These are phyloP conservation scores for Caenorhabditis sp. DNA, from an alignment of 2,888 invertebrate genomes.

Conservation along the genomic window DNA sequence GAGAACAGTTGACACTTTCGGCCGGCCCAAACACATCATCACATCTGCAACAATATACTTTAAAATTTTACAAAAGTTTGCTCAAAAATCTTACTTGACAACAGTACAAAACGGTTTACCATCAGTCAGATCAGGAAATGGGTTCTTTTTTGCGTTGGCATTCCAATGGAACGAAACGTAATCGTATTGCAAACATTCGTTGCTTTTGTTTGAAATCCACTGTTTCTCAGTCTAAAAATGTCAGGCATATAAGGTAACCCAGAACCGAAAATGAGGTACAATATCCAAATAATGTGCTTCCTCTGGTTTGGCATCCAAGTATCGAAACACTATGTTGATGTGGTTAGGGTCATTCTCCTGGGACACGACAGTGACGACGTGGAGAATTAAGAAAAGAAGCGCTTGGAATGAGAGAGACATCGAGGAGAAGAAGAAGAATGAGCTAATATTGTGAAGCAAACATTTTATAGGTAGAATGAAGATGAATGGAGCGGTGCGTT, in stretches of 20 bases:
- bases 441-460: no score
- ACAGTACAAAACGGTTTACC: constrained; percentile 20
- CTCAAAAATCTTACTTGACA: not conserved
- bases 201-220: not conserved
- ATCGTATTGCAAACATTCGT: constrained; percentile 23
- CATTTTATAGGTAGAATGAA: not conserved
- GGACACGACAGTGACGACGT: no score
- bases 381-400: no score
- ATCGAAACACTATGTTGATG: not conserved
- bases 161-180: constrained; percentile 24
- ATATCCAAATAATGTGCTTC: not conserved
- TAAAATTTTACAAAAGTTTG: not conserved
- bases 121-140: constrained; percentile 24
- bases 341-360: constrained; percentile 2
- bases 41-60: constrained; percentile 6
- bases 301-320: not conserved
- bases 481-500: no score
- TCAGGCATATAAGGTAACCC: not conserved
- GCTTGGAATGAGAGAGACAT: no score
- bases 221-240: constrained; percentile 29
- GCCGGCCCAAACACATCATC: constrained; percentile 20
- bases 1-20: constrained; percentile 19
- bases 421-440: no score
- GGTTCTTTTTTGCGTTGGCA: not conserved
- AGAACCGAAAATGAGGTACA: not conserved